Evolutionary conservation across 2,888 invertebrate genomes (phyloP).

Genomic region (Stramonita haemastoma): DNA sequence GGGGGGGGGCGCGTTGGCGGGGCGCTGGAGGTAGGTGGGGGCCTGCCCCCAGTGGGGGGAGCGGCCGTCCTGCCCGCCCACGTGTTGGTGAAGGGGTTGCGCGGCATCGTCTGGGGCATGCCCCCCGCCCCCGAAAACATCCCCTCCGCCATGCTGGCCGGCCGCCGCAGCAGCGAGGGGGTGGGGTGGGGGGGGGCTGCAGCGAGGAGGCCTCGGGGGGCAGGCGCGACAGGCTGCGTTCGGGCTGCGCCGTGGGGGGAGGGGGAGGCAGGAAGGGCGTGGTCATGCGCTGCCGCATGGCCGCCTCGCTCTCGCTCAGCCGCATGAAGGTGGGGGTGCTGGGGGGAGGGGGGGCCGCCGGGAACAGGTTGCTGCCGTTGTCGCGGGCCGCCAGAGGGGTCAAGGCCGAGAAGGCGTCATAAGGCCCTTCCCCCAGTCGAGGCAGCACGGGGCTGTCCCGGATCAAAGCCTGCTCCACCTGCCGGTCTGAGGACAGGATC

Average conservation of each 20-base stretch:
- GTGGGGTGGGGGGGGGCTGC: constrained; percentile 55
- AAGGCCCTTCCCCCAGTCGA: constrained; percentile 49
- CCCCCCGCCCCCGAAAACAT: constrained; percentile 61
- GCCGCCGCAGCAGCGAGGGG: constrained; percentile 61
- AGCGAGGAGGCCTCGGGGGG: constrained; percentile 61
- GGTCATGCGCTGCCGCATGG: constrained; percentile 67
- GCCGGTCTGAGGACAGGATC: constrained; percentile 61
- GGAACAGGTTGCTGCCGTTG: constrained; percentile 48
- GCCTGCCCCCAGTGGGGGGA: constrained; percentile 70
- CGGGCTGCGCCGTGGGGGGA: constrained; percentile 50
- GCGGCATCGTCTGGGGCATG: constrained; percentile 66
- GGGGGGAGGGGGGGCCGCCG: constrained; percentile 50
- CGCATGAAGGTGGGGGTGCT: constrained; percentile 61
- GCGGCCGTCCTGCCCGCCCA: constrained; percentile 70
- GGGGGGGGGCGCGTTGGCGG: constrained; percentile 63
- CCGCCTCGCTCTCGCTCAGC: constrained; percentile 67
- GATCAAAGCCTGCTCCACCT: constrained; percentile 55
- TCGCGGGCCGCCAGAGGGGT: constrained; percentile 49
- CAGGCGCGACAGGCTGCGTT: constrained; percentile 60
- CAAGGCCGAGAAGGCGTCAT: constrained; percentile 53
- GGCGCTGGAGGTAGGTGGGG: constrained; percentile 66
- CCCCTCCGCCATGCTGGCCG: constrained; percentile 63
- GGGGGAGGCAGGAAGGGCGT: constrained; percentile 62
- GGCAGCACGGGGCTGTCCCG: constrained; percentile 53
- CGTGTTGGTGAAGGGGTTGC: constrained; percentile 70